phyloP scores from a whole-genome alignment of 2,888 invertebrate genomes.

The Mechanitis messenoides region DNA sequence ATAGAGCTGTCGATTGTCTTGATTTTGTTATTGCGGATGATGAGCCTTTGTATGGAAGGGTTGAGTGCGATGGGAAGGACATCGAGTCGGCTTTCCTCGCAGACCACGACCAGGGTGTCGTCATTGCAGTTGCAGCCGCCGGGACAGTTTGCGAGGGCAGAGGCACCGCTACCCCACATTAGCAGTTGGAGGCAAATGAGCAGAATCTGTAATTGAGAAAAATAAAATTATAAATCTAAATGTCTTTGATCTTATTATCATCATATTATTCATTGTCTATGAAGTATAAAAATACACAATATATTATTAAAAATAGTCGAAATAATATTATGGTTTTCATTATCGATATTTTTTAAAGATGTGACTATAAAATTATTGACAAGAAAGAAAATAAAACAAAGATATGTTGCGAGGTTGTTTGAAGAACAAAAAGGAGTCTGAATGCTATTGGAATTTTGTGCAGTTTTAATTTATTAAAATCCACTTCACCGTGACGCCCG shows the following conservation, averaged over 20 bases:
- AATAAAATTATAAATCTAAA: conserved; percentile 1
- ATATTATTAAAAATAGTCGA: no score
- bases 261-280: no score
- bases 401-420: conserved; percentile 46
- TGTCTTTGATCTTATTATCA: no score
- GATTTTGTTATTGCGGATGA: conserved; percentile 89
- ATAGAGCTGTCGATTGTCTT: conserved; percentile 92
- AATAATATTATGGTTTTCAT: no score
- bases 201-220: conserved; percentile 58
- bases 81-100: conserved; percentile 90
- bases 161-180: conserved; percentile 63
- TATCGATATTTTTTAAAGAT: no score
- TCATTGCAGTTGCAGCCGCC: conserved; percentile 92
- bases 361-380: neutral
- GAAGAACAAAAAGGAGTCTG: conserved; percentile 55
- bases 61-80: conserved; percentile 93
- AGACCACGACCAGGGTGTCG: conserved; percentile 89
- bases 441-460: conserved; percentile 69
- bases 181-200: conserved; percentile 57
- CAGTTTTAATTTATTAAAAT: conserved; percentile 76
- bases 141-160: conserved; percentile 87
- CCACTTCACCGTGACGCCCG: conserved; percentile 55
- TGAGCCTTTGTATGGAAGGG: conserved; percentile 90
- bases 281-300: no score
- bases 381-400: conserved; percentile 33